Conservation (phyloP, 2,113 vertebrate species). For the Melospiza melodia region DNA sequence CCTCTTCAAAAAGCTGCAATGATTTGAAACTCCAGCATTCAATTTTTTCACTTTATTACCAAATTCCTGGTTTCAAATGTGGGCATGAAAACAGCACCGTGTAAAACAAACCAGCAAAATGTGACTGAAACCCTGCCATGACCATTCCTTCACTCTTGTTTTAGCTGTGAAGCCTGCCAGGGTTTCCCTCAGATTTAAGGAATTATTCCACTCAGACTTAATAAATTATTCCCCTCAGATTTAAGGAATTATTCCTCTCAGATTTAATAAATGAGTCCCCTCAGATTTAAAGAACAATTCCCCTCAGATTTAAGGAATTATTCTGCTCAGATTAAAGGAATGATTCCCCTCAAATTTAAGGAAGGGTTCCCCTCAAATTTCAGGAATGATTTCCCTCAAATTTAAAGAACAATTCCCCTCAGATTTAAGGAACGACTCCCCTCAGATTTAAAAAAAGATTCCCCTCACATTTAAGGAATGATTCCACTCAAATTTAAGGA, state of each 20-base stretch:
- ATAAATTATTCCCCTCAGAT: fast-evolving
- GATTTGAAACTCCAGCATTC: background rate
- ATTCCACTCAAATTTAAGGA: background rate
- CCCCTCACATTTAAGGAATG: no score
- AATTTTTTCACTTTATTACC: background rate
- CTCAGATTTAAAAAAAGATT: fast-evolving
- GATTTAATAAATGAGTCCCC: background rate
- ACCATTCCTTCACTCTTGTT: background rate
- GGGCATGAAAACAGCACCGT: background rate
- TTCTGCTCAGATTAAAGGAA: background rate
- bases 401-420: background rate
- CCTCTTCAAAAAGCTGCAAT: background rate
- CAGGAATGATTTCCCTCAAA: background rate
- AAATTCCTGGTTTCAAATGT: background rate
- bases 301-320: background rate
- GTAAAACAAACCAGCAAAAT: background rate
- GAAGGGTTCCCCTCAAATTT: fast-evolving
- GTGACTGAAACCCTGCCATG: background rate
- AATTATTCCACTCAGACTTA: fast-evolving
- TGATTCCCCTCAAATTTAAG: fast-evolving
- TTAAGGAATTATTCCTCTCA: background rate
- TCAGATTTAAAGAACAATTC: background rate
- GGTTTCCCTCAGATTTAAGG: background rate
- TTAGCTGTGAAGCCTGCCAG: background rate
- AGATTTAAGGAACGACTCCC: fast-evolving